Percentiles rank a stretch among this genome's conserved stretches.
These are phyloP conservation scores for Sebastes taczanowskii DNA, from an alignment of 2,797 vertebrate species.

Conservation along the genomic window DNA sequence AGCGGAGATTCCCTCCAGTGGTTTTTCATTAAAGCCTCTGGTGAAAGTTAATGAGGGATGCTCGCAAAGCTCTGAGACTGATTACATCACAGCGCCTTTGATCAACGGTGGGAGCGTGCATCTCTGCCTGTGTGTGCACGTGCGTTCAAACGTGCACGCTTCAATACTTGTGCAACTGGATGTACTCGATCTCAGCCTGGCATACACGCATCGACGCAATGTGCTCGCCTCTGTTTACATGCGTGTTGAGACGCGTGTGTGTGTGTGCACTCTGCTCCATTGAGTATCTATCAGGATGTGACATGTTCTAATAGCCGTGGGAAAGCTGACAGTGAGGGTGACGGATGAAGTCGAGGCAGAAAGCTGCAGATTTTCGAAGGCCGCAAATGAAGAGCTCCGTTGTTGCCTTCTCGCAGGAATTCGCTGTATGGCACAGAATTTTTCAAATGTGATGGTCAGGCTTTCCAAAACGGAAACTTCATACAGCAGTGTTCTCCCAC, in stretches of 20 bases:
- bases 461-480: slow-evolving; percentile 37
- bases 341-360: slow-evolving; percentile 39
- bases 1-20: slow-evolving; percentile 79
- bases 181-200: slow-evolving; percentile 42
- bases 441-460: neutral
- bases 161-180: slow-evolving; percentile 16
- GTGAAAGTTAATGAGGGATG: slow-evolving; percentile 78
- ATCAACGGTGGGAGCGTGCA: slow-evolving; percentile 62
- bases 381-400: slow-evolving; percentile 3
- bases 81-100: slow-evolving; percentile 78
- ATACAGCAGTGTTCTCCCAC: slow-evolving; percentile 25
- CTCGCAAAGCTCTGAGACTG: slow-evolving; percentile 66
- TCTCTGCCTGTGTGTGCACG: neutral
- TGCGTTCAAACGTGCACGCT: neutral
- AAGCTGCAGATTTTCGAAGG: slow-evolving; percentile 29
- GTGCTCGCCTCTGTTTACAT: slow-evolving; percentile 47
- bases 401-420: slow-evolving; percentile 2
- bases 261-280: slow-evolving; percentile 31
- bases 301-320: slow-evolving; percentile 57
- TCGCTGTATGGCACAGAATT: neutral
- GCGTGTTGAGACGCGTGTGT: neutral
- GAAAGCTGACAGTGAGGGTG: slow-evolving; percentile 52
- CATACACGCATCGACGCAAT: neutral
- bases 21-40: slow-evolving; percentile 80
- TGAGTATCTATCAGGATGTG: slow-evolving; percentile 56